A percentile compares a stretch with the other conserved stretches of the same genome.
These are phyloP conservation scores for Tachina grossa DNA, from an alignment of 2,888 invertebrate genomes.

Conservation along the genomic window DNA sequence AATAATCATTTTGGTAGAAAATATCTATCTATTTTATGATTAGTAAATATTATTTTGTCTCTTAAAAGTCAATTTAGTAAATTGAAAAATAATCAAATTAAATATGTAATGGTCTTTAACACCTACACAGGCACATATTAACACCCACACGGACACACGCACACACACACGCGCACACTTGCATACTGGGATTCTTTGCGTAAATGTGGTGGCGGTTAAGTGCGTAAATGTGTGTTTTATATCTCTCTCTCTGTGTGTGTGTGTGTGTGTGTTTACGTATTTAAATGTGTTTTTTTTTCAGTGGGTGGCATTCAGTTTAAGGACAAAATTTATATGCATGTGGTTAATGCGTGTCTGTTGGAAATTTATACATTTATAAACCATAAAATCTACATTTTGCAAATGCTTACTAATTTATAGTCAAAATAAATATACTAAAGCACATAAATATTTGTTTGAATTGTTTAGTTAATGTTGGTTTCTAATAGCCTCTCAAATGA, in stretches of 20 bases:
- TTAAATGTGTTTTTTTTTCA: constrained; percentile 2
- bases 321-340: constrained; percentile 29
- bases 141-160: neutral
- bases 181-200: constrained; percentile 14
- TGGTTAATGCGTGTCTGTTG: constrained; percentile 23
- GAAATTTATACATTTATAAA: constrained; percentile 26
- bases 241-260: neutral
- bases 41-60: constrained; percentile 58
- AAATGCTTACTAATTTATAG: constrained; percentile 12
- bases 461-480: constrained; percentile 21
- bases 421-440: neutral
- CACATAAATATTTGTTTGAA: constrained; percentile 37
- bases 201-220: constrained; percentile 39
- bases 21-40: constrained; percentile 38
- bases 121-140: neutral
- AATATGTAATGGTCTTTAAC: constrained; percentile 73
- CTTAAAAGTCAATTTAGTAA: constrained; percentile 78
- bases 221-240: neutral
- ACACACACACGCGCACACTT: neutral
- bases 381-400: constrained; percentile 51
- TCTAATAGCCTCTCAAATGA: constrained; percentile 28
- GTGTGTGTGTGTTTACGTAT: neutral
- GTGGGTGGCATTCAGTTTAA: constrained; percentile 34
- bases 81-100: constrained; percentile 81
- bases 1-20: constrained; percentile 50